Percentiles rank a stretch among this genome's conserved stretches.
These are phyloP conservation scores for Platyrinchus mystaceus DNA, from an alignment of 2,797 vertebrate genomes.

Conservation along the genomic window DNA sequence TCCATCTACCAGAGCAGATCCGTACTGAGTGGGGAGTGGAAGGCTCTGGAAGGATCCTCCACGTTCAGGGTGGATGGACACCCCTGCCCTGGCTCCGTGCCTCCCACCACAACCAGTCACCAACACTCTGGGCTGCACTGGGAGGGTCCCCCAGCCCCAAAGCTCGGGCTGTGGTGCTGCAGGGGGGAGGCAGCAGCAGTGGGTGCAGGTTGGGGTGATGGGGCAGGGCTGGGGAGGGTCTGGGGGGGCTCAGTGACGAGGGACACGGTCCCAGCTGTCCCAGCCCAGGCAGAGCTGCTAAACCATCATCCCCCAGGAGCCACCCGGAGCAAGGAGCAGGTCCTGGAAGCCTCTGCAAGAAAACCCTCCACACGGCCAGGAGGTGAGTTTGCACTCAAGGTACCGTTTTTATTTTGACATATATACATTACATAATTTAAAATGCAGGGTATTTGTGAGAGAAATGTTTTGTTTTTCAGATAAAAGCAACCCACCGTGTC, in stretches of 20 bases:
- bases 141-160: neutral
- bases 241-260: neutral
- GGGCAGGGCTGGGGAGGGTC: neutral
- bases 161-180: neutral
- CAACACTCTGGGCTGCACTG: no score
- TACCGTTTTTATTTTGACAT: conserved; percentile 55
- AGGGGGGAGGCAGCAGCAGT: neutral
- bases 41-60: neutral
- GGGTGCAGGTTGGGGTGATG: neutral
- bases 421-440: conserved; percentile 35
- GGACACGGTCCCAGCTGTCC: neutral
- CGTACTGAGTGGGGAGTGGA: accelerated
- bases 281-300: neutral
- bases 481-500: neutral
- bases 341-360: neutral
- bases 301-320: neutral
- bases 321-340: neutral
- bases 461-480: neutral
- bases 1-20: neutral
- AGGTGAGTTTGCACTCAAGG: neutral
- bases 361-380: neutral
- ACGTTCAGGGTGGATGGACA: accelerated
- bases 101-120: neutral
- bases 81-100: neutral
- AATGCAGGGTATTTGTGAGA: neutral